These are phyloP conservation scores for Acropora tenuis DNA, from an alignment of 64 coral and sea anemone genomes.

Conservation along the genomic window DNA sequence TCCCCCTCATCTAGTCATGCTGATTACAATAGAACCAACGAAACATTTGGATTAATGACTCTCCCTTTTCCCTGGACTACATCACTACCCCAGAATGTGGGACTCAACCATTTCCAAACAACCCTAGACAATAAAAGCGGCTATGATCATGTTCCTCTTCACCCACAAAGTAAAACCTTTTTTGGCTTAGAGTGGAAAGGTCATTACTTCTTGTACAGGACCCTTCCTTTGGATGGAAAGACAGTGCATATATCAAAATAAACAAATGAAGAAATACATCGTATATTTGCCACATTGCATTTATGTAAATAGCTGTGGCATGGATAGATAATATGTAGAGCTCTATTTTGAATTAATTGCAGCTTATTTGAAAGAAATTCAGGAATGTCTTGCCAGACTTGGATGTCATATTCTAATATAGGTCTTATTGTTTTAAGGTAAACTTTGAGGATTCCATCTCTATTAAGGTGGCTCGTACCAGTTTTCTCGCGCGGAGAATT, in stretches of 20 bases:
- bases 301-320: no score
- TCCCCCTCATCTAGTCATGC: conserved; percentile 31
- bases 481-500: no score
- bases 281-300: no score
- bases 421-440: no score
- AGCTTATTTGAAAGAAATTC: no score
- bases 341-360: no score
- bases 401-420: no score
- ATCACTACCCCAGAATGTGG: conserved; percentile 28
- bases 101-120: not conserved
- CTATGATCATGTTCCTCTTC: conserved; percentile 17
- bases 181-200: conserved; percentile 31
- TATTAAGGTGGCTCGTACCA: no score
- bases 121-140: conserved; percentile 50
- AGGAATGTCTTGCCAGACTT: no score
- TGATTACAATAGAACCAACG: not conserved
- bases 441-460: no score
- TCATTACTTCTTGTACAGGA: conserved; percentile 4
- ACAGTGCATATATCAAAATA: conserved; percentile 33
- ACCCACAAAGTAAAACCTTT: not conserved
- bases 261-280: no score
- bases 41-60: conserved; percentile 51
- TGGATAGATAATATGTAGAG: no score
- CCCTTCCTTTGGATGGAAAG: conserved; percentile 50
- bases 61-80: conserved; percentile 36